Base-by-base conservation (phyloP, 2,888 invertebrate genomes). In the Habroteleia sp. region DNA sequence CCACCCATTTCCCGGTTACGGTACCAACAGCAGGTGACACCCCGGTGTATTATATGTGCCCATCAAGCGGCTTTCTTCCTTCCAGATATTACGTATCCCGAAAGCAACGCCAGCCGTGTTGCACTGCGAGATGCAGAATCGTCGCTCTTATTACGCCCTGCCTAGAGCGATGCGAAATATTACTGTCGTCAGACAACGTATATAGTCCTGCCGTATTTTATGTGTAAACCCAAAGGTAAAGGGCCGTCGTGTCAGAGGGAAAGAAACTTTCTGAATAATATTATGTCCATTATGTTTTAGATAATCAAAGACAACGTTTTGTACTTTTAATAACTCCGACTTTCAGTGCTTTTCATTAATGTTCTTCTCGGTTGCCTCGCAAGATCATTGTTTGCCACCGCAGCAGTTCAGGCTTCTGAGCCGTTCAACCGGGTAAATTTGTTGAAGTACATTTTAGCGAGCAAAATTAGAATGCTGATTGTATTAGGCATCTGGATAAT, bases 11-110 rank as follows among this genome's bases (percentile, higher is more conserved):
- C 13, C 46, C 44, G 60, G 46, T 46, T 31, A 42, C 37, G 60
- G 37, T 62, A 54, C 71, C 62, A 62, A 23, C 52, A 13, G 35
- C 69, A 65, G 72, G 72, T 56, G 72, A 73, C 72, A 63, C 62
- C 54, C 62, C 44, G 33, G 48, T 54, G 65, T 66, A 46, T 66
- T 66, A 66, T 66, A 66, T 46, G 66, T 14, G 56, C 54, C 66
- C 66, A 66, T 66, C 66, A 66, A 66, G 54, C 54, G 50, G 63
- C 46, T 60, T 60, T 37, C 52, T 50, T 58, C 50, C 65, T 50
- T 63, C 23, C 69, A 52, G 60, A 69, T 69, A 60, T 69, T 69
- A 69, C 69, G 46, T 56, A 41, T 56, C 68, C 56, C 56, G 16
- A 68, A 48, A 48, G 42, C 58, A 68, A 35, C 58, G 33, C n/a